Evolutionary conservation across 2,888 invertebrate species (phyloP).

Genomic region (Drosophila infuscata): DNA sequence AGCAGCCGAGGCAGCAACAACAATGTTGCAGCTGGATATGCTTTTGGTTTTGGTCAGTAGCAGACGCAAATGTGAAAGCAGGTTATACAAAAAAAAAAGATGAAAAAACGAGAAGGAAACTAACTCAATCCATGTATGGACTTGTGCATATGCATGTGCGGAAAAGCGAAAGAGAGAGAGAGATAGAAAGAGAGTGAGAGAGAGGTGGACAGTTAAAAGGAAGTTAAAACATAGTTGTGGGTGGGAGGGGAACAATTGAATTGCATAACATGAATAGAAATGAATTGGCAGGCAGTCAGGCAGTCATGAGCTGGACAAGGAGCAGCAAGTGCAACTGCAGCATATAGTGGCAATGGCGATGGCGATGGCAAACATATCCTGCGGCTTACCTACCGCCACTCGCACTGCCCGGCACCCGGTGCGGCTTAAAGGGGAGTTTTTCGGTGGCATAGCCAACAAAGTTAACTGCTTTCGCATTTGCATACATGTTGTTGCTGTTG

Average conservation of each 20-base stretch:
- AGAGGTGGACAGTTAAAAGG: constrained; percentile 19
- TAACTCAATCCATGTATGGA: constrained; percentile 1
- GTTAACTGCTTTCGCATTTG: constrained; percentile 53
- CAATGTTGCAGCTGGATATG: constrained; percentile 46
- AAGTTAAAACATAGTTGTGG: constrained; percentile 24
- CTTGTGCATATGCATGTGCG: constrained; percentile 68
- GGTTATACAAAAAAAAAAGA: constrained; percentile 11
- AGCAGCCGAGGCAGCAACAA: constrained; percentile 5
- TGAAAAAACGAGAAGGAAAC: constrained; percentile 9
- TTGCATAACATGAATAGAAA: constrained; percentile 83
- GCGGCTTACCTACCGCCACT: constrained; percentile 59
- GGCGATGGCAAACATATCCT: constrained; percentile 62
- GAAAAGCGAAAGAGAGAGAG: neutral
- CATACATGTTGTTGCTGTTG: constrained; percentile 30
- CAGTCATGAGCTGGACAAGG: constrained; percentile 6
- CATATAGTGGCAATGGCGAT: constrained; percentile 42
- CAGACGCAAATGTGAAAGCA: constrained; percentile 31
- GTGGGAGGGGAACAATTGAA: constrained; percentile 70
- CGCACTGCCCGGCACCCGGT: constrained; percentile 8
- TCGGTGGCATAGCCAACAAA: constrained; percentile 35
- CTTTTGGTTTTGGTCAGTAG: constrained; percentile 40
- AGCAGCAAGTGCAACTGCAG: constrained; percentile 14
- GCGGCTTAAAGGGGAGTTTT: constrained; percentile 5
- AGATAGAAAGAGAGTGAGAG: neutral
- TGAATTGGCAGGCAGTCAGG: constrained; percentile 70